Conservation (phyloP, 2,797 vertebrate genomes). For the Gallinago nigripennis region DNA sequence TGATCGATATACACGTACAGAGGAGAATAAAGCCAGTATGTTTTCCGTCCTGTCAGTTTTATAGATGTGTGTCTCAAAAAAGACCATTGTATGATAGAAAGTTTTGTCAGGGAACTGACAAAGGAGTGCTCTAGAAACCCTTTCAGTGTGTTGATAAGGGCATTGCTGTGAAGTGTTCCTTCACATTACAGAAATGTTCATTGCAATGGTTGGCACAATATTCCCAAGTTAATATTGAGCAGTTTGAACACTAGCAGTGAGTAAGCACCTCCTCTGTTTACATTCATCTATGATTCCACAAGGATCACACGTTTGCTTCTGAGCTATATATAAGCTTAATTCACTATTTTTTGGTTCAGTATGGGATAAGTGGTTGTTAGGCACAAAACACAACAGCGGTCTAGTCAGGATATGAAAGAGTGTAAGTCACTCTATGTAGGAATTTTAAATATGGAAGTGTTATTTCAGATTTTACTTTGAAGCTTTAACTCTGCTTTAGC, state of each 20-base stretch:
- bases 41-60: constrained; percentile 3
- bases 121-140: not conserved
- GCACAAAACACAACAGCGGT: not conserved
- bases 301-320: not conserved
- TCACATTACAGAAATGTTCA: not conserved
- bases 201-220: not conserved
- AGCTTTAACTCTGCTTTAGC: not conserved
- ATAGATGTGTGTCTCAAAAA: not conserved
- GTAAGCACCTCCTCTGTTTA: not conserved
- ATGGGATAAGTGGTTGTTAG: not conserved
- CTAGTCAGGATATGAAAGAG: not conserved
- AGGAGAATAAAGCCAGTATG: not conserved
- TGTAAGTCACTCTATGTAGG: not conserved
- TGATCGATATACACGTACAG: not conserved
- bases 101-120: not conserved
- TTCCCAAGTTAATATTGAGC: not conserved
- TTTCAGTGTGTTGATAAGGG: not conserved
- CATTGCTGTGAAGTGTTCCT: not conserved
- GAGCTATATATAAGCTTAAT: not conserved
- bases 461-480: not conserved
- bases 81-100: not conserved
- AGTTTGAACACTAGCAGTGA: not conserved
- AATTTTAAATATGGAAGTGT: not conserved
- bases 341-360: not conserved
- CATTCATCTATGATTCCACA: not conserved